phyloP scores from a whole-genome alignment of 2,113 vertebrate genomes.

The Pipra filicauda region DNA sequence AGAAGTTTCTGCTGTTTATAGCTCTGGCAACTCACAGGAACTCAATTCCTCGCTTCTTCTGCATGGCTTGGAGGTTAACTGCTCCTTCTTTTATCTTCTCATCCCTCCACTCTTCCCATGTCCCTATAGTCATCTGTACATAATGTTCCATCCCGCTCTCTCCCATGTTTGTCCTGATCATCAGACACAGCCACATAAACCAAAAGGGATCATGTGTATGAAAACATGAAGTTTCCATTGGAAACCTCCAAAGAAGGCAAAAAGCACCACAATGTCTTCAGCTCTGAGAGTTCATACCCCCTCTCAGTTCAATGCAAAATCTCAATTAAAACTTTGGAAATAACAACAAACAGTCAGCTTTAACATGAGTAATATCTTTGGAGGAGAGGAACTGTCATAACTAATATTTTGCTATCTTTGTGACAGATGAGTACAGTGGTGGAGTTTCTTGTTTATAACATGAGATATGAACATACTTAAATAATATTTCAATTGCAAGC shows the following conservation, averaged over 20 bases:
- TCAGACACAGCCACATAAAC: background rate
- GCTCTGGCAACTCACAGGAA: background rate
- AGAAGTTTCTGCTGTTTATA: background rate
- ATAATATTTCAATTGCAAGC: background rate
- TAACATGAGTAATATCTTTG: background rate
- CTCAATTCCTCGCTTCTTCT: background rate
- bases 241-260: background rate
- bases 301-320: background rate
- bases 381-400: background rate
- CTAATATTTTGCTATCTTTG: background rate
- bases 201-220: background rate
- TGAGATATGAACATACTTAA: background rate
- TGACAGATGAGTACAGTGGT: background rate
- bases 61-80: background rate
- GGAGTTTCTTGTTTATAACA: background rate
- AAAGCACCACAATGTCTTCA: background rate
- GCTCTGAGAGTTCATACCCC: background rate
- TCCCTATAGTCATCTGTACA: background rate
- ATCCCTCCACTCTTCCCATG: background rate
- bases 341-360: background rate
- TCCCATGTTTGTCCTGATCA: background rate
- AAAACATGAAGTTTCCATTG: background rate
- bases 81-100: background rate
- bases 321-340: background rate
- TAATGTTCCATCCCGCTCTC: background rate